These are phyloP conservation scores for Sinosuthora webbiana DNA, from an alignment of 2,113 vertebrate species.

Conservation along the genomic window DNA sequence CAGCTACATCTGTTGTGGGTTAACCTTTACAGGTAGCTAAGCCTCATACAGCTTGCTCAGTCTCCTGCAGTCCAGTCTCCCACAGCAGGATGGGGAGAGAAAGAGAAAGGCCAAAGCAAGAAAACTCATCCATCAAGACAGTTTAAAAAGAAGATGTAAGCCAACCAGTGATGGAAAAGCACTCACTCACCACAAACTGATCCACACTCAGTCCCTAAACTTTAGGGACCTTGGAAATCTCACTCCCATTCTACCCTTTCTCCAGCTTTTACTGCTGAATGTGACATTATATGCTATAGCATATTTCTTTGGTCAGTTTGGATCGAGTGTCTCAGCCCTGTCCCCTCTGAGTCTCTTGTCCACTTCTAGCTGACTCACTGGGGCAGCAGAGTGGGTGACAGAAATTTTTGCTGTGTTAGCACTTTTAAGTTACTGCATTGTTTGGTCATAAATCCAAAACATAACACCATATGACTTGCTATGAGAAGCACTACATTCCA, in stretches of 20 bases:
- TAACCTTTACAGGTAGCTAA: neutral
- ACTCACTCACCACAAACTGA: neutral
- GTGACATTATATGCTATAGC: rapidly evolving
- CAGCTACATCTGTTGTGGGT: neutral
- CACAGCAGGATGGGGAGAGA: neutral
- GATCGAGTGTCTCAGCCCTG: neutral
- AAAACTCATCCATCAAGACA: neutral
- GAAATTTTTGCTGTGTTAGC: neutral
- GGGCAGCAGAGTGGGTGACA: neutral
- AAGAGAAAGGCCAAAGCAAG: neutral
- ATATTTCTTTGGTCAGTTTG: neutral
- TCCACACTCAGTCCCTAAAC: neutral
- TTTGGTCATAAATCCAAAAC: neutral
- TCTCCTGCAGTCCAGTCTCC: rapidly evolving
- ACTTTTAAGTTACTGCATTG: neutral
- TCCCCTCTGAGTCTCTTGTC: neutral
- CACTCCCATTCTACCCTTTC: rapidly evolving
- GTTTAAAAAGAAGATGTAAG: neutral
- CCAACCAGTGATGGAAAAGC: neutral
- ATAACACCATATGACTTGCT: neutral
- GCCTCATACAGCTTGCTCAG: neutral
- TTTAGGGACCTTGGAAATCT: neutral
- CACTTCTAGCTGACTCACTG: neutral
- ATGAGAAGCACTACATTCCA: neutral
- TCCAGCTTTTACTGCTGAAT: neutral